Conservation (phyloP, 2,797 vertebrate genomes). For the Lophius americanus region DNA sequence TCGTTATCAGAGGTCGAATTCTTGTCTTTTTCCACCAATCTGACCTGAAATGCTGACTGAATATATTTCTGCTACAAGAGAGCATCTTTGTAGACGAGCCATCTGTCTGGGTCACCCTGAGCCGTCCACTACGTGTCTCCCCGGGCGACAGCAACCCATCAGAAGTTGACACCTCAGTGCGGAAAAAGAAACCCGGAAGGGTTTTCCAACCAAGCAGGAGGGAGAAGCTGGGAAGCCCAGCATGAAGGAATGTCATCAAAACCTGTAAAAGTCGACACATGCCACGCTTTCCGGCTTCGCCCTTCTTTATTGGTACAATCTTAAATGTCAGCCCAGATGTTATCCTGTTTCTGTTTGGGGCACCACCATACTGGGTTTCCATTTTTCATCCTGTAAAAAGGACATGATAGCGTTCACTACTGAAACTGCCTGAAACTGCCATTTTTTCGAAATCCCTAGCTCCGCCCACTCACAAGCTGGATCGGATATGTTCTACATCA, state of each 20-base stretch:
- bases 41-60: not conserved
- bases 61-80: slow-evolving; percentile 1
- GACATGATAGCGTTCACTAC: no score
- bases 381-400: no score
- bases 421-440: no score
- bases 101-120: slow-evolving; percentile 11
- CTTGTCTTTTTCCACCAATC: not conserved
- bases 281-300: no score
- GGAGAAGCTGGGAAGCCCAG: slow-evolving; percentile 27
- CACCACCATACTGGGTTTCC: no score
- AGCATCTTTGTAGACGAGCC: not conserved
- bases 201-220: slow-evolving; percentile 25
- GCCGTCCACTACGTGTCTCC: slow-evolving; percentile 7
- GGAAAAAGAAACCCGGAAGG: slow-evolving; percentile 13
- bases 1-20: slow-evolving; percentile 2
- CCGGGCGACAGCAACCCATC: slow-evolving; percentile 21
- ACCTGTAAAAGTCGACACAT: no score
- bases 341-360: no score
- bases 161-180: slow-evolving; percentile 21
- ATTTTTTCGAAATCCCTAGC: no score
- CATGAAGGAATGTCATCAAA: not conserved
- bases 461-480: no score
- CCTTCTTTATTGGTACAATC: no score
- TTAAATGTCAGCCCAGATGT: no score
- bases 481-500: no score